These are phyloP conservation scores for Centruroides sculpturatus DNA, from an alignment of 1,140 invertebrate species.

Conservation along the genomic window DNA sequence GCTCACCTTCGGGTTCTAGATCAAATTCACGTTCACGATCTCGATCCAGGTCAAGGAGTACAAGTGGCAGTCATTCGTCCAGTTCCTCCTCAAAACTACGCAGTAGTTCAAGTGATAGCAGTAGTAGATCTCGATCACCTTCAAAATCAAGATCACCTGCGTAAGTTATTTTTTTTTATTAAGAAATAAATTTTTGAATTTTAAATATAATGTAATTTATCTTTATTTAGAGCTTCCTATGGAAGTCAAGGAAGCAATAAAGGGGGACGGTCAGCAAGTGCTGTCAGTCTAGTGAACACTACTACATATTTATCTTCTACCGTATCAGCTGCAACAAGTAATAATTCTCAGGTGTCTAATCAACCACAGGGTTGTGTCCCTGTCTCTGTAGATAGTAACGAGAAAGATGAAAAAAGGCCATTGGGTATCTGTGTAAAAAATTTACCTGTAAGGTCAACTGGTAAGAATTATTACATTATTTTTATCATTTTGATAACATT, in stretches of 20 bases:
- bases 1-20: conserved; percentile 34
- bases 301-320: conserved; percentile 9
- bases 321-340: conserved; percentile 6
- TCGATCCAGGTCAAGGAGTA: conserved; percentile 16
- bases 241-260: conserved; percentile 10
- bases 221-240: conserved; percentile 11
- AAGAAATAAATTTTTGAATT: background rate
- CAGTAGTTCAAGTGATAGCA: conserved; percentile 15
- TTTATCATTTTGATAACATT: background rate
- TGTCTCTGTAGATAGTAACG: background rate
- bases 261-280: conserved; percentile 14
- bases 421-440: conserved; percentile 84
- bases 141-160: conserved; percentile 19
- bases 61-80: conserved; percentile 14
- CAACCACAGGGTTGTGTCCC: conserved; percentile 1
- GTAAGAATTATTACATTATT: conserved; percentile 24
- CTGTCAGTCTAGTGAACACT: conserved; percentile 8
- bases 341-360: conserved; percentile 2
- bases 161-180: conserved; percentile 12
- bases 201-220: background rate
- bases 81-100: conserved; percentile 17
- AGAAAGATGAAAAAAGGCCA: conserved; percentile 53
- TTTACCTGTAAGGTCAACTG: conserved; percentile 66
- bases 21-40: conserved; percentile 21
- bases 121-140: conserved; percentile 17